phyloP scores from a whole-genome alignment of 2,113 vertebrate species.

The Python bivittatus region DNA sequence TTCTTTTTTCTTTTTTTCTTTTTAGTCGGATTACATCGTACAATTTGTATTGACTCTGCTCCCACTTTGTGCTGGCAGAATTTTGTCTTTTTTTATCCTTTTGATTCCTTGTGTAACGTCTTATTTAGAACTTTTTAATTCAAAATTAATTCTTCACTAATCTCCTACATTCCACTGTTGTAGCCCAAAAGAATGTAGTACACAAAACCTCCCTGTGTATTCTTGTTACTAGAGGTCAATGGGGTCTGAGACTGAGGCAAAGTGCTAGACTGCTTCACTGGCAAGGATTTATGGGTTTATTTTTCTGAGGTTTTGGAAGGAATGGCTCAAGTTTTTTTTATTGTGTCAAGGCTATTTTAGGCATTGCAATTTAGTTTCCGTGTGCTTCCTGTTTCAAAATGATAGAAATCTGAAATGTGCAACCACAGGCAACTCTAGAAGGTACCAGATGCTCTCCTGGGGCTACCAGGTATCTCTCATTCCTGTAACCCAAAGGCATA shows the following conservation, averaged over 20 bases:
- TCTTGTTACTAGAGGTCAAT: background rate
- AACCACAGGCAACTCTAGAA: background rate
- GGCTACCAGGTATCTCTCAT: background rate
- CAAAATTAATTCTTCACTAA: background rate
- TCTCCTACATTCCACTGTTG: background rate
- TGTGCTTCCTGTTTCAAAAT: background rate
- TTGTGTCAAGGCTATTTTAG: background rate
- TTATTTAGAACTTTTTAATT: background rate
- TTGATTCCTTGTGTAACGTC: background rate
- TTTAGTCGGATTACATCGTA: background rate
- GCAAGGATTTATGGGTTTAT: background rate
- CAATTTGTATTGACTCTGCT: conserved; percentile 7
- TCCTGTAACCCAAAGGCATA: background rate
- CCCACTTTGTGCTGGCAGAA: background rate
- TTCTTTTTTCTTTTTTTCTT: background rate
- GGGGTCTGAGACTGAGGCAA: background rate
- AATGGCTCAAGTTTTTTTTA: background rate
- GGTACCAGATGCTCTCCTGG: background rate
- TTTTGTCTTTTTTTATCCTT: background rate
- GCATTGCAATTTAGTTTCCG: background rate
- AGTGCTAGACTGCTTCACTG: background rate
- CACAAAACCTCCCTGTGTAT: background rate
- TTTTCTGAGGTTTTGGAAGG: background rate
- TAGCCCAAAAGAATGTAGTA: background rate
- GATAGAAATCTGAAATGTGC: background rate